phyloP scores from a whole-genome alignment of 1,140 invertebrate species.

The Drosophila asahinai region DNA sequence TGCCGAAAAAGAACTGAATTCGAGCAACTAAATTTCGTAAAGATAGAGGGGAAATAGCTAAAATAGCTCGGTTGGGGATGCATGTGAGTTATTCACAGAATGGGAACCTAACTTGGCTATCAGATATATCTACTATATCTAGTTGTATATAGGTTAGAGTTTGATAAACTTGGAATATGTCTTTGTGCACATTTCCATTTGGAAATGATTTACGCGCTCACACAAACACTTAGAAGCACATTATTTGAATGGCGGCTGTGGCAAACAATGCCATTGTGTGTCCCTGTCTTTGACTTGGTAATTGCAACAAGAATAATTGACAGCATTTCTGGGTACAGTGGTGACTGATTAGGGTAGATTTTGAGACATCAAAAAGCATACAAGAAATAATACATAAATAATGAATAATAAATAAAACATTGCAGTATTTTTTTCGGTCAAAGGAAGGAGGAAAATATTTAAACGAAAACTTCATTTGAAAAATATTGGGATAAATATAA shows the following conservation, averaged over 20 bases:
- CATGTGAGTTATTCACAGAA: constrained; percentile 25
- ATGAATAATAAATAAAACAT: too few relatives aligned
- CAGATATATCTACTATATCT: background rate
- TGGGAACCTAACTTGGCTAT: background rate
- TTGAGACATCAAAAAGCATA: too few relatives aligned
- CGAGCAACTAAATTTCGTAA: constrained; percentile 48
- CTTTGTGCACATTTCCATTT: constrained; percentile 1
- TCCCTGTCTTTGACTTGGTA: constrained; percentile 22
- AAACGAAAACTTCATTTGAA: too few relatives aligned
- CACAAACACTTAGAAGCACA: constrained; percentile 53
- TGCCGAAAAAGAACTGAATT: constrained; percentile 12
- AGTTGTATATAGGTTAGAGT: constrained; percentile 2
- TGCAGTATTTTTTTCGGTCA: too few relatives aligned
- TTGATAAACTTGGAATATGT: constrained; percentile 5
- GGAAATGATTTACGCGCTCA: constrained; percentile 53
- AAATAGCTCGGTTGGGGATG: constrained; percentile 33
- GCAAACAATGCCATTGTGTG: constrained; percentile 39
- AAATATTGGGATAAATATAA: too few relatives aligned
- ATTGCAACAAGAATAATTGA: constrained; percentile 52
- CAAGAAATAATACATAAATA: too few relatives aligned
- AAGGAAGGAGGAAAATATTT: too few relatives aligned
- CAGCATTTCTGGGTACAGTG: constrained; percentile 37
- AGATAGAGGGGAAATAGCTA: constrained; percentile 26
- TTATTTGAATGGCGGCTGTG: constrained; percentile 54
- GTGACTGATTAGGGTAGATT: background rate